These are phyloP conservation scores for Melinopterus prodromus DNA, from an alignment of 2,888 invertebrate genomes.

Conservation along the genomic window DNA sequence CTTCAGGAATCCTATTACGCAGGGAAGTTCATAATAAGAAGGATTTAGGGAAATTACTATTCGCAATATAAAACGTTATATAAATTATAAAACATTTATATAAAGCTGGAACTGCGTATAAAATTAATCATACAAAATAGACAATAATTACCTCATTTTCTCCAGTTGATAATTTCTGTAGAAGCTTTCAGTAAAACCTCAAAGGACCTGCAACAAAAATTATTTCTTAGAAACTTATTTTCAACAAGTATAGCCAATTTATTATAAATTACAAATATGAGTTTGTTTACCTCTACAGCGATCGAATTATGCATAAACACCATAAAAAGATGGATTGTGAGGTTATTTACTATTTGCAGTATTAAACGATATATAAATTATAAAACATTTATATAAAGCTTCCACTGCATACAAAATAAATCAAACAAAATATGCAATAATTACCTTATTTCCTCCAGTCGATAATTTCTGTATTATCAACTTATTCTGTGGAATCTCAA, in stretches of 20 bases:
- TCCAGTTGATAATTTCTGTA: too few relatives aligned
- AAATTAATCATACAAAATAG: neutral
- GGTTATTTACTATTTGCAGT: constrained; percentile 39
- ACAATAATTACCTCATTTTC: neutral
- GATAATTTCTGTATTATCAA: too few relatives aligned
- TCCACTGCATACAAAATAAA: constrained; percentile 31
- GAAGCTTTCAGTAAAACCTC: too few relatives aligned
- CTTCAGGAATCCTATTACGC: neutral
- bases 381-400: constrained; percentile 34
- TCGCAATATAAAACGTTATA: constrained; percentile 40
- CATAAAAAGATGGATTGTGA: neutral
- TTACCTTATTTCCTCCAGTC: neutral
- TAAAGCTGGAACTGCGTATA: constrained; percentile 39
- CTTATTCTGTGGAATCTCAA: too few relatives aligned
- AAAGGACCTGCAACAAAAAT: too few relatives aligned
- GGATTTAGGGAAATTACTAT: constrained; percentile 33
- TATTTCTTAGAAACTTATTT: too few relatives aligned
- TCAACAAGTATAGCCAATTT: too few relatives aligned
- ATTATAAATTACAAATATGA: too few relatives aligned
- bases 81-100: constrained; percentile 24
- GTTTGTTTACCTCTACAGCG: too few relatives aligned
- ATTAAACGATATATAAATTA: constrained; percentile 38
- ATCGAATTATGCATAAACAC: neutral
- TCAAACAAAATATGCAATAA: neutral
- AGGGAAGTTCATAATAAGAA: neutral